Evolutionary conservation across 2,888 invertebrate genomes (phyloP).

Genomic region (Podabrus alpinus): DNA sequence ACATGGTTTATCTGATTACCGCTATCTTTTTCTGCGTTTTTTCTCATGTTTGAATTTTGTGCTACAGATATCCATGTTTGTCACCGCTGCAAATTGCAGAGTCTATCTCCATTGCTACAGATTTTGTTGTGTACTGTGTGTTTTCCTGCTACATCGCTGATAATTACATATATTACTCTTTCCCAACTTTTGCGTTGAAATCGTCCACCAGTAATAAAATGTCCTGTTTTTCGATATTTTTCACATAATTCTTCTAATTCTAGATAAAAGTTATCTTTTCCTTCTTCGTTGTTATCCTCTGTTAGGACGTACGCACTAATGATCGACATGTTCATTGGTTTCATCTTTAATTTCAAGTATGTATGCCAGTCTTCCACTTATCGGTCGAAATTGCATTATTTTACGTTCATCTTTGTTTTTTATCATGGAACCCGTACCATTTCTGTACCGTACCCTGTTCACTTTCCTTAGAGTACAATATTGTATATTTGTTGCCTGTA

Average conservation of each 20-base stretch:
- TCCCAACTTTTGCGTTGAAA: not conserved
- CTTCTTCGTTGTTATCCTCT: not conserved
- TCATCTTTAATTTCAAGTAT: not conserved
- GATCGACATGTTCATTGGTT: not conserved
- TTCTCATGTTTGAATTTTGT: not conserved
- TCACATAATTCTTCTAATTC: not conserved
- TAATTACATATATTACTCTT: not conserved
- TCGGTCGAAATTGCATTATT: not conserved
- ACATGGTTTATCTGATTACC: not conserved
- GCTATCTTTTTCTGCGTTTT: not conserved
- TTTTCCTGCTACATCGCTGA: not conserved
- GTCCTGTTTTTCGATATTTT: not conserved
- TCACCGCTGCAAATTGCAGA: not conserved
- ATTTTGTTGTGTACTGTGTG: not conserved
- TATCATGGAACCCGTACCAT: not conserved
- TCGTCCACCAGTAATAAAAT: not conserved
- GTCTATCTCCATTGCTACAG: not conserved
- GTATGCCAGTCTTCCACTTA: not conserved
- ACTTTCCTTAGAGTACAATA: too few species aligned
- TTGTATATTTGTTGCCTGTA: too few species aligned
- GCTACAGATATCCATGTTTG: not conserved
- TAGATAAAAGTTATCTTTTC: slow-evolving; percentile 1
- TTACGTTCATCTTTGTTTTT: not conserved
- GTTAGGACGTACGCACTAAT: not conserved
- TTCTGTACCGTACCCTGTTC: not conserved